Evolutionary conservation across 1,140 invertebrate species (phyloP), one percentile per base, ranked within the genome.

Genomic region (Aculops lycopersici): DNA sequence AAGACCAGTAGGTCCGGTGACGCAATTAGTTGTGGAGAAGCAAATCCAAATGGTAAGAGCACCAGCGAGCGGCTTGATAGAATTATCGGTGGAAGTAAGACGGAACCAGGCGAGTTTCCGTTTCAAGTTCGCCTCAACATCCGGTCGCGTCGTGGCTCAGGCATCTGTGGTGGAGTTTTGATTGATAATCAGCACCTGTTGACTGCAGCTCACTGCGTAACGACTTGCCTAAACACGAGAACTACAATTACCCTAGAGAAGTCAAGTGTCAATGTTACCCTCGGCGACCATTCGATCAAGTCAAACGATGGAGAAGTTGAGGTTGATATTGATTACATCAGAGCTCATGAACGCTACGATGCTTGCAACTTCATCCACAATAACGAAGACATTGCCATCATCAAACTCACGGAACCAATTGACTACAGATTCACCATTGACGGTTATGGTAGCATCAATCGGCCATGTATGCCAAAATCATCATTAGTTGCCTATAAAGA

Each of bases 131-230:
- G n/a, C n/a, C n/a, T n/a, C n/a, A n/a, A n/a, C n/a, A n/a, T n/a
- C n/a, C n/a, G n/a, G n/a, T n/a, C n/a, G n/a, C n/a, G n/a, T n/a
- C n/a, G n/a, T n/a, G n/a, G n/a, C n/a, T n/a, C n/a, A n/a, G n/a
- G n/a, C n/a, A n/a, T 59, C 44, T 56, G 55, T 45, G 55, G 53
- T 20, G 55, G 51, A 13, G 47, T 48, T 20, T 41, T 58, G 12
- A 48, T 58, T 20, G 46, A 48, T 20, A 45, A 51, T 17, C 44
- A 48, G 17, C 56, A 54, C 50, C 44, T 58, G 5, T 21, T 58
- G 12, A 57, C 56, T 4, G 56, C 56, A 36, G 52, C 50, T 13
- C 55, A 58, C 45, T 58, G 55, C 48, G 49, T 70, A 21, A 15
- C 39, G 40, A 13, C 12, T 13, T 39, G 40, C 4, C 12, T n/a